Conservation (phyloP, 2,113 vertebrate genomes). For the Mesembrinibis cayennensis region DNA sequence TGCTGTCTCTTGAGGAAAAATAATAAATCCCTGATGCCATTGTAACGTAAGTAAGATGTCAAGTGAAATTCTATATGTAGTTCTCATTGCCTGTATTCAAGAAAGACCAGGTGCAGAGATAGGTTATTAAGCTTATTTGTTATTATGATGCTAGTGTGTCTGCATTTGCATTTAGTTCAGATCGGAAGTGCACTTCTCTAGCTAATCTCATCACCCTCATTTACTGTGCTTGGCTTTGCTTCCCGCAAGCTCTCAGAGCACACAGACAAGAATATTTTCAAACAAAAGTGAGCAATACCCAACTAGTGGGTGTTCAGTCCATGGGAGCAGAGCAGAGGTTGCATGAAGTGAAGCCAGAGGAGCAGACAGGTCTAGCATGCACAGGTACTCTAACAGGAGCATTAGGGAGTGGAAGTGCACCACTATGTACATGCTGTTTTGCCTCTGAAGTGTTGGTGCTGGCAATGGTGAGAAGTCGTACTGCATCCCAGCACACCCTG, state of each 20-base stretch:
- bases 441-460: not conserved
- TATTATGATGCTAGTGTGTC: not conserved
- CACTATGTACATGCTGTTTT: rapidly evolving
- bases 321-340: not conserved
- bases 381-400: too few species aligned
- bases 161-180: not conserved
- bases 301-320: rapidly evolving
- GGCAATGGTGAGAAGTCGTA: not conserved
- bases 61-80: not conserved
- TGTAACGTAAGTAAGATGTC: not conserved
- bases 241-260: not conserved
- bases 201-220: not conserved
- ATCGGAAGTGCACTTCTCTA: not conserved
- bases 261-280: not conserved
- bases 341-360: not conserved
- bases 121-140: not conserved
- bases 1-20: not conserved
- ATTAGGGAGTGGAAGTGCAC: rapidly evolving
- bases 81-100: not conserved
- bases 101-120: not conserved
- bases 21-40: not conserved
- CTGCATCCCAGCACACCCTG: not conserved
- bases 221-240: rapidly evolving
- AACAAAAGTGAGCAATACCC: not conserved
- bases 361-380: not conserved